phyloP scores from a whole-genome alignment of 2,113 vertebrate species.

The Microcebus lehilahytsara region DNA sequence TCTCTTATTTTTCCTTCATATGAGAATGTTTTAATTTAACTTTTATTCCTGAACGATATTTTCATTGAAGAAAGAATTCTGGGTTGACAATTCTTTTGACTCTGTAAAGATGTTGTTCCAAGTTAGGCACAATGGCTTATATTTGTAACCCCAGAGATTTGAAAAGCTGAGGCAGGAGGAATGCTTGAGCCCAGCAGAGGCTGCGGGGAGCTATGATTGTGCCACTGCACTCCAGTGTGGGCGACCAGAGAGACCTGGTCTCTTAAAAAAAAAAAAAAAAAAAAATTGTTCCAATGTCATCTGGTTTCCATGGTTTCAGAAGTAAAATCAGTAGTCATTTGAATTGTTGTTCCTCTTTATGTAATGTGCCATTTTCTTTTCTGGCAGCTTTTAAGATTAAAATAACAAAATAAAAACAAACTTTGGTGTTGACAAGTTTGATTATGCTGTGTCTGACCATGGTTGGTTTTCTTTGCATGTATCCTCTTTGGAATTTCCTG shows the following conservation, averaged over 20 bases:
- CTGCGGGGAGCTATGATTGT: too few relatives aligned
- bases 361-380: neutral
- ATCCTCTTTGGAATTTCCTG: neutral
- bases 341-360: neutral
- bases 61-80: neutral
- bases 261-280: too few relatives aligned
- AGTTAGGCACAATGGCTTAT: too few relatives aligned
- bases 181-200: too few relatives aligned
- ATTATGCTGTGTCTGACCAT: neutral
- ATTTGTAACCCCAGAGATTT: too few relatives aligned
- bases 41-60: neutral
- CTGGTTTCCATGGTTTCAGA: neutral
- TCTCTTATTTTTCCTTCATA: neutral
- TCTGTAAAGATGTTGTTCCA: neutral
- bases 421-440: neutral
- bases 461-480: neutral
- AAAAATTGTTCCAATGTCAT: neutral
- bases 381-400: neutral
- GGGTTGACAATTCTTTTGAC: neutral
- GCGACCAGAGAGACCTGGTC: too few relatives aligned
- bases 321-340: neutral
- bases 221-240: too few relatives aligned
- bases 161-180: too few relatives aligned
- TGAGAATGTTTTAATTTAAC: neutral
- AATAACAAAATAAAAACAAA: neutral